Percentiles rank a stretch among this genome's conserved stretches.
Conservation (phyloP, 2,888 invertebrate species). For the Cephus rjabovi region DNA sequence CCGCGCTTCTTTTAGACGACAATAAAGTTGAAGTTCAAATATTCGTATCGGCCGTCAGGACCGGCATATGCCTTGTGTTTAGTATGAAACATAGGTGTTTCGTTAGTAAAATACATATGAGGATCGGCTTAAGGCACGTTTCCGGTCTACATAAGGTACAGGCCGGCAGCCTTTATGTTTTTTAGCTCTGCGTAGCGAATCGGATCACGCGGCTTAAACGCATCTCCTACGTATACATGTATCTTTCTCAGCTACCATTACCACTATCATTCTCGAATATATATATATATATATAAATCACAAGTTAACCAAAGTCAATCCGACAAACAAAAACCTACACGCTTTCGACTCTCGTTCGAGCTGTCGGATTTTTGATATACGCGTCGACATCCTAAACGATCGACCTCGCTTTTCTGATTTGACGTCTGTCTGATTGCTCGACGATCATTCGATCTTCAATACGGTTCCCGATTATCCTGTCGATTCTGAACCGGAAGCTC, state of each 20-base stretch:
- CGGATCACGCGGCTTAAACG: slow-evolving; percentile 27
- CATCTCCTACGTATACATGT: not conserved
- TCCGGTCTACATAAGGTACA: slow-evolving; percentile 16
- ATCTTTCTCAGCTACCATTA: not conserved
- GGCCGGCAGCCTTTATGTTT: slow-evolving; percentile 20
- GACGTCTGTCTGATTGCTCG: not conserved
- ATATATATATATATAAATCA: not conserved
- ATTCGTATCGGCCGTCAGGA: not conserved
- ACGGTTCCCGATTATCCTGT: not conserved
- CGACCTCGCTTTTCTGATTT: not conserved
- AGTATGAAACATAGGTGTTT: not conserved
- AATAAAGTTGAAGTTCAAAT: not conserved
- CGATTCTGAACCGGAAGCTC: not conserved
- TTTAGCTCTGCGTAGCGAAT: slow-evolving; percentile 23
- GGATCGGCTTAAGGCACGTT: slow-evolving; percentile 11
- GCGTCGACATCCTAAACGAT: not conserved
- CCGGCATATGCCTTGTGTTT: not conserved
- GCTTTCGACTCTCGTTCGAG: not conserved
- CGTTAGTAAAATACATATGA: not conserved
- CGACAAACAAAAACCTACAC: not conserved
- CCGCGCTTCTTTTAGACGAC: not conserved
- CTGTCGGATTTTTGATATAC: not conserved
- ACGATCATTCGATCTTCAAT: not conserved
- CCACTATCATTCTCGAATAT: too few relatives aligned
- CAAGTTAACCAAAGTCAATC: not conserved